These are phyloP conservation scores for Psylliodes chrysocephalus DNA, from an alignment of 2,888 invertebrate genomes.

Conservation along the genomic window DNA sequence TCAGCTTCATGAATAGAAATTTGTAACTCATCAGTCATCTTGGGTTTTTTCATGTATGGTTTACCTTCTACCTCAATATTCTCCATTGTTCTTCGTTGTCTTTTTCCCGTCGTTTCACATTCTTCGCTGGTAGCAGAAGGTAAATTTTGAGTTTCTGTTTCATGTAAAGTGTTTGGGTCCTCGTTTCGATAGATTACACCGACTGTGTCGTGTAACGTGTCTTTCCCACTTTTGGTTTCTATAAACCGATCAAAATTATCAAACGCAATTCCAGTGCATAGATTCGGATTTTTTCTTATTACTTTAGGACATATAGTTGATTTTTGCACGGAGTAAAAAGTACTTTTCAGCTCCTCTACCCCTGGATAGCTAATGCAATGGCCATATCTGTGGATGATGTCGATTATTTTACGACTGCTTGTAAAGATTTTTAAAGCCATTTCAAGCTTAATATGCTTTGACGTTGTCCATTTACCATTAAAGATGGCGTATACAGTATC, in stretches of 20 bases:
- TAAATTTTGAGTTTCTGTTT: slow-evolving; percentile 19
- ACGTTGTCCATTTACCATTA: slow-evolving; percentile 22
- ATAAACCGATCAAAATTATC: slow-evolving; percentile 40
- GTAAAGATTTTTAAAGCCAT: slow-evolving; percentile 36
- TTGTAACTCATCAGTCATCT: slow-evolving; percentile 37
- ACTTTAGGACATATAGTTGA: slow-evolving; percentile 35
- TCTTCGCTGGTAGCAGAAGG: slow-evolving; percentile 3
- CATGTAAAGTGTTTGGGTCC: slow-evolving; percentile 30
- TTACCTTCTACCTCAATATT: slow-evolving; percentile 36
- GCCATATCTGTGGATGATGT: slow-evolving; percentile 31
- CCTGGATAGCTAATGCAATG: slow-evolving; percentile 32
- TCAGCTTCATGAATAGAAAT: background rate
- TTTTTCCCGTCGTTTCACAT: slow-evolving; percentile 21
- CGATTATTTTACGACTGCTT: slow-evolving; percentile 32
- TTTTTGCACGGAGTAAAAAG: slow-evolving; percentile 19
- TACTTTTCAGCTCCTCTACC: slow-evolving; percentile 34
- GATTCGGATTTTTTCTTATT: slow-evolving; percentile 19
- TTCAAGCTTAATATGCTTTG: slow-evolving; percentile 26
- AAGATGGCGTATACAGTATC: slow-evolving; percentile 14
- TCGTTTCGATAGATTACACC: slow-evolving; percentile 37
- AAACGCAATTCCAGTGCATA: slow-evolving; percentile 32
- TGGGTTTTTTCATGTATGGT: slow-evolving; percentile 45
- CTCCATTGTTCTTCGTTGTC: slow-evolving; percentile 47
- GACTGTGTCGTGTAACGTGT: slow-evolving; percentile 22
- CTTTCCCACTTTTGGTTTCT: slow-evolving; percentile 35